phyloP scores from a whole-genome alignment of 1,140 invertebrate genomes.

The Megathymus violae region DNA sequence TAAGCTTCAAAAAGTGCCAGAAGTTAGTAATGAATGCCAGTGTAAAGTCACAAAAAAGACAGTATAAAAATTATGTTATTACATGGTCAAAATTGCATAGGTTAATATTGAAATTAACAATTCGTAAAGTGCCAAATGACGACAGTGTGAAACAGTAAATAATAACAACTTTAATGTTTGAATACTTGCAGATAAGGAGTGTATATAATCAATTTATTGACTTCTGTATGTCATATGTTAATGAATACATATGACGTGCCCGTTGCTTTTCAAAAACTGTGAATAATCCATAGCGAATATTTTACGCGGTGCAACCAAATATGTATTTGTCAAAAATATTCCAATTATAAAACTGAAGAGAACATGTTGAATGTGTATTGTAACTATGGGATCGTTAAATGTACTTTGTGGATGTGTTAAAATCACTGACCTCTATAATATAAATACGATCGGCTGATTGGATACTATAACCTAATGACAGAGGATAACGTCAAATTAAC shows the following conservation, averaged over 20 bases:
- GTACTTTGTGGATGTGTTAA: conserved; percentile 20
- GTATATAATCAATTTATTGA: conserved; percentile 43
- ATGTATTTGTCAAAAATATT: conserved; percentile 36
- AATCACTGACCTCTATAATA: not conserved
- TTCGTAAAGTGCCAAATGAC: not conserved
- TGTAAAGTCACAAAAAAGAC: not conserved
- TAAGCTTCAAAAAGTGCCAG: not conserved
- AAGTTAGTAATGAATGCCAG: not conserved
- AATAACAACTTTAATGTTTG: not conserved
- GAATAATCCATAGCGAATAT: conserved; percentile 3
- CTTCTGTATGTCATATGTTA: conserved; percentile 15
- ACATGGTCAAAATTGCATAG: not conserved
- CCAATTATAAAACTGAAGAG: conserved; percentile 13
- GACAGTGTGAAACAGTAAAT: not conserved
- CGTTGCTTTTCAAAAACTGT: not conserved
- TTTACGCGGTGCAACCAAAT: conserved; percentile 14
- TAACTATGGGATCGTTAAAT: conserved; percentile 22
- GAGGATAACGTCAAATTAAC: no score
- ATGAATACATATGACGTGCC: not conserved
- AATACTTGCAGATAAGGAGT: conserved; percentile 28
- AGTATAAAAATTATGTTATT: not conserved
- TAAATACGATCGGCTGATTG: no score
- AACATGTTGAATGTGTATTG: conserved; percentile 36
- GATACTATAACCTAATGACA: no score
- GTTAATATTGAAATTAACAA: not conserved